phyloP scores from a whole-genome alignment of 1,140 invertebrate genomes.

The Coenobita brevimanus region DNA sequence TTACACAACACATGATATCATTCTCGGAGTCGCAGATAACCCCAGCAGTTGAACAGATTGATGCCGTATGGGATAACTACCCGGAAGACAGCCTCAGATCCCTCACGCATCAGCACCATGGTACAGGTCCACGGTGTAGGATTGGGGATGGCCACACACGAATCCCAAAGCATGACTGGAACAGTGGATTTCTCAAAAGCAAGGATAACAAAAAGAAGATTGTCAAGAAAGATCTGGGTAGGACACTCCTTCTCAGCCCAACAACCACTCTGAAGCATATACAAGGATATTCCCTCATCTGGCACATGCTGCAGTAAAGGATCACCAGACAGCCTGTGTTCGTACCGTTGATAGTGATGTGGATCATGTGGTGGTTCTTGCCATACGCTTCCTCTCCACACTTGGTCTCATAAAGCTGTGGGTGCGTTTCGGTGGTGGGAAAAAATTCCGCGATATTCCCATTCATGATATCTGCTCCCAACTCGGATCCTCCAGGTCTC shows the following conservation, averaged over 20 bases:
- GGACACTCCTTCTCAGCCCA: slow-evolving; percentile 18
- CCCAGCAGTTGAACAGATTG: not conserved
- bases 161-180: no score
- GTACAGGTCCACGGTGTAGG: slow-evolving; percentile 1
- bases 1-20: not conserved
- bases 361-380: no score
- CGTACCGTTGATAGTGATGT: not conserved
- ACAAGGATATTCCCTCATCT: slow-evolving; percentile 4
- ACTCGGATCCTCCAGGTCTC: not conserved
- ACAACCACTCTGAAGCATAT: not conserved
- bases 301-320: not conserved
- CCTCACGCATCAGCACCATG: slow-evolving; percentile 12
- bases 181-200: not conserved
- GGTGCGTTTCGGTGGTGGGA: not conserved
- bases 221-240: not conserved
- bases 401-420: not conserved
- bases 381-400: not conserved
- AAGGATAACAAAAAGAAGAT: slow-evolving; percentile 15
- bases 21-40: not conserved
- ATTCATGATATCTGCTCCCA: not conserved
- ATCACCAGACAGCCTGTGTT: not conserved
- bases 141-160: not conserved
- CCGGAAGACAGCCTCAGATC: not conserved
- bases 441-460: not conserved
- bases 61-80: slow-evolving; percentile 24